Base-by-base conservation (phyloP, 2,888 invertebrate genomes). In the Leptinotarsa peninsularis region DNA sequence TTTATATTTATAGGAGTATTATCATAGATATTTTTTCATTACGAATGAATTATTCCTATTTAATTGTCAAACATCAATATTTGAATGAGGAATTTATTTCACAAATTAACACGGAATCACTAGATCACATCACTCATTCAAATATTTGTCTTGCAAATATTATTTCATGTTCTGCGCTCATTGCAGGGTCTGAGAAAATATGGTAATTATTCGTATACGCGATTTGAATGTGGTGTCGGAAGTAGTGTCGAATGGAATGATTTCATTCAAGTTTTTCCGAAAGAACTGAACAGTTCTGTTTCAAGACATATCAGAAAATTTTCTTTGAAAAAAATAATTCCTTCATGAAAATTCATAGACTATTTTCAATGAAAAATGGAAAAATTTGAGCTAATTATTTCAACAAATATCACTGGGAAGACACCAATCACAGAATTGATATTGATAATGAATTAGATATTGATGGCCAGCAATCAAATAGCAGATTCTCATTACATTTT, bases 91-190 rank as follows among this genome's bases (percentile, higher is more conserved):
- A 15, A 58, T 58, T 23, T 58, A 15, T 14, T 23, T 27, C 1
- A 4, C 21, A 21, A 58, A 58, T 58, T 21, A 58, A 58, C 23
- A 23, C 4, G 3, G 58, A 58, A 17, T 58, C 58, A 54, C 18
- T 13, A 15, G 13, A 58, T 58, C 58, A 58, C 23, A 58, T 58
- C 58, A 5, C 23, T 1, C 58, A 21, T n/a, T 58, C 17, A 58
- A 58, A 58, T 58, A 58, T 58, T 58, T 58, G 58, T 58, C 21
- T 14, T 58, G 58, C 58, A 23, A 18, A 58, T 23, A 58, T 58
- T n/a, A 58, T 18, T 58, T 58, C 15, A 58, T 14, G 23, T 18
- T 58, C 58, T 21, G 21, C 58, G 23, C 4, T 23, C 13, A 58
- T 58, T 23, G 23, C 14, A 4, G 21, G 21, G 4, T 14, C 58